Percentiles rank a stretch among this genome's conserved stretches.
Evolutionary conservation across 1,140 invertebrate species (phyloP).

Genomic region (Notospermus geniculatus): DNA sequence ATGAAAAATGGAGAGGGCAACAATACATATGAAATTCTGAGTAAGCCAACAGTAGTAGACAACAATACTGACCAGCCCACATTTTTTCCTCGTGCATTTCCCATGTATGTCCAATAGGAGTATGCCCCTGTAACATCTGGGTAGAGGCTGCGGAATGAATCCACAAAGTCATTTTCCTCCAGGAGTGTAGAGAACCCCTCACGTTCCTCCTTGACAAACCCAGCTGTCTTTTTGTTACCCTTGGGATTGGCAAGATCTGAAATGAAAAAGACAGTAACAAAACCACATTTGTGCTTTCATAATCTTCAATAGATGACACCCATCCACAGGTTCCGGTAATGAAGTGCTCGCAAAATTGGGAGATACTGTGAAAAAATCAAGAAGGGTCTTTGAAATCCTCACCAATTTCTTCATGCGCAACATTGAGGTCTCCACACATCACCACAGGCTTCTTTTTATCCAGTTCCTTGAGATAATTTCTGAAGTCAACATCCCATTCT

Average conservation of each 20-base stretch:
- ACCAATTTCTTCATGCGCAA: conserved; percentile 93
- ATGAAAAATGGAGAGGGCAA: no score
- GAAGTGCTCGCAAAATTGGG: no score
- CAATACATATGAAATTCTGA: conserved; percentile 10
- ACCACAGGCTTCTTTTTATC: conserved; percentile 92
- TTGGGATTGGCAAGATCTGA: conserved; percentile 93
- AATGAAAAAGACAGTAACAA: no score
- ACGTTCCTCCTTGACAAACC: conserved; percentile 92
- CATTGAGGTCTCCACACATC: conserved; percentile 95
- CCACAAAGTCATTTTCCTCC: conserved; percentile 71
- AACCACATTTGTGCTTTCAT: no score
- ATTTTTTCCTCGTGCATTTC: conserved; percentile 81
- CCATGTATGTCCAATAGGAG: conserved; percentile 93
- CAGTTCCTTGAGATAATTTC: conserved; percentile 72
- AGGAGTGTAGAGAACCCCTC: conserved; percentile 84
- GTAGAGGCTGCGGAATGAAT: conserved; percentile 85
- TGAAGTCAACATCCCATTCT: conserved; percentile 85
- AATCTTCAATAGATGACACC: no score
- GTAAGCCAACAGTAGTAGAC: background rate
- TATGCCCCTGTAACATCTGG: conserved; percentile 81
- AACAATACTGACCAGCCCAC: conserved; percentile 79
- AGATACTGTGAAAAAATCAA: no score
- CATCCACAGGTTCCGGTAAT: no score
- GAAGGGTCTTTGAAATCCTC: conserved; percentile 33
- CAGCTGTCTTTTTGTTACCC: conserved; percentile 84